A percentile compares a stretch with the other conserved stretches of the same genome.
phyloP scores from a whole-genome alignment of 2,113 vertebrate species.

The Clarias macrocephalus region DNA sequence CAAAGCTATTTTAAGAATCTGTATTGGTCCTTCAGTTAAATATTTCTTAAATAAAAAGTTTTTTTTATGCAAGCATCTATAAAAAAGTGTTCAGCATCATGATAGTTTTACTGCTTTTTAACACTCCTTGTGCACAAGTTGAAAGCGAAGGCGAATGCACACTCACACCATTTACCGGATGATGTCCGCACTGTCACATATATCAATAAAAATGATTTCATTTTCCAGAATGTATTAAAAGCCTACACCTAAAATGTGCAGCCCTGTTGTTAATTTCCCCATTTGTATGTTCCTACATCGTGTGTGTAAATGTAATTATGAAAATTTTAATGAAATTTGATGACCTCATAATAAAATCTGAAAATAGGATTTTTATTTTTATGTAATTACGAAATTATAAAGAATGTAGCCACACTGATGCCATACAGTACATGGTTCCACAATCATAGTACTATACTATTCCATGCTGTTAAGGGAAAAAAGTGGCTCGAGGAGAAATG shows the following conservation, averaged over 20 bases:
- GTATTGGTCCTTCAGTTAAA: no score
- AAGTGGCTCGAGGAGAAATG: neutral
- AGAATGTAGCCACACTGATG: slow-evolving; percentile 5
- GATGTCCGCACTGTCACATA: neutral
- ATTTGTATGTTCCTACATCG: neutral
- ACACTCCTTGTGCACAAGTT: neutral
- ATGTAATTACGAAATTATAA: no score
- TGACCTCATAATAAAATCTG: no score
- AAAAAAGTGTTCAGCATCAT: neutral
- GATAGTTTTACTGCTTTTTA: neutral
- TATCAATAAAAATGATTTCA: neutral
- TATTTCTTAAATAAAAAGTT: neutral
- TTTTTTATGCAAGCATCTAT: neutral
- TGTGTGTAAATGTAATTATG: neutral
- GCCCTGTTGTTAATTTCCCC: neutral
- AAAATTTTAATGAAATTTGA: no score
- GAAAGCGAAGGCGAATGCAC: neutral
- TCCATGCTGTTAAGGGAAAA: neutral
- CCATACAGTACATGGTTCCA: neutral
- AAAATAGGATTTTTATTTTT: no score
- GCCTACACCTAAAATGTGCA: neutral
- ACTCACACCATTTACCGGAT: no score
- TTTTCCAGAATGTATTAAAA: neutral
- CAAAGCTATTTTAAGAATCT: no score
- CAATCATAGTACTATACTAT: neutral